Evolutionary conservation across 1,140 invertebrate genomes (phyloP), one percentile per base, ranked within the genome.

Genomic region (Plutomurus gul): DNA sequence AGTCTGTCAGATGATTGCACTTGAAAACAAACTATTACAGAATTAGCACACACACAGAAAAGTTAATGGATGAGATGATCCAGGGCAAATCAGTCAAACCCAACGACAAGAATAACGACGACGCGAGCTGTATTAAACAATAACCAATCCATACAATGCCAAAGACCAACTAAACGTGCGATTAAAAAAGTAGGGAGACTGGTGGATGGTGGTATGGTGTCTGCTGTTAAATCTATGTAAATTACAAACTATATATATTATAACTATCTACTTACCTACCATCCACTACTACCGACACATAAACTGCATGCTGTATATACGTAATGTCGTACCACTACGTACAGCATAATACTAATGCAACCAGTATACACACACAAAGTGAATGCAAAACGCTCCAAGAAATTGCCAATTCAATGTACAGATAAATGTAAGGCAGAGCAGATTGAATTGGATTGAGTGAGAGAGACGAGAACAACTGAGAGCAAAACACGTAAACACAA

Each of bases 81-180:
- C 56, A 65, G 56, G 56, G 22, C 56, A 65, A 65, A 36, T 65
- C 56, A 65, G 56, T 65, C 56, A 65, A 65, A 65, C 30, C 56
- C 56, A 65, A 30, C 30, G 56, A 13, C 25, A 65, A 33, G 13
- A 65, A 30, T 30, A 65, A 65, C 30, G 18, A 65, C 30, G 27
- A 65, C n/a, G 18, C 56, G 56, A 33, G 25, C 47, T 22, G 25
- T 51, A 22, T 18, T 22, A 51, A 22, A 22, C 47, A 25, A 51
- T 7, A 51, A 39, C 37, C 6, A 39, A 39, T n/a, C n/a, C n/a
- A 39, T 6, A 39, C 37, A 13, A 39, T 6, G 11, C 20, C 47
- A 22, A 51, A 51, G 47, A 51, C 20, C 20, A 51, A 51, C 47
- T 7, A 25, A 22, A 51, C 18, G 25, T 51, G 47, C 20, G 25